Evolutionary conservation across 2,888 invertebrate species (phyloP).

Genomic region (Drosophila robusta): DNA sequence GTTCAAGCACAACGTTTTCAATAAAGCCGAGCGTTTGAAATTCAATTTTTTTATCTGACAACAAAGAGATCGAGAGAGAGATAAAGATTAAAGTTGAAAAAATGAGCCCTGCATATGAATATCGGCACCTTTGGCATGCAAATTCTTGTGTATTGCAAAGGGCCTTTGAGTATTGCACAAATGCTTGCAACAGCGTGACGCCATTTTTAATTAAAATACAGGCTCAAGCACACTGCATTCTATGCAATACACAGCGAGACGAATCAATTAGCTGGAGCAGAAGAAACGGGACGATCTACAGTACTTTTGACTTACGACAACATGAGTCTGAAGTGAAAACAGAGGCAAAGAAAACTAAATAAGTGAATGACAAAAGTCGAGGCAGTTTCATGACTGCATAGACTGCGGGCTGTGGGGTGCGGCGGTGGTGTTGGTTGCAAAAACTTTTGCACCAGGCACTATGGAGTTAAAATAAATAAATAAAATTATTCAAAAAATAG

Average conservation of each 20-base stretch:
- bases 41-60: background rate
- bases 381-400: conserved; percentile 14
- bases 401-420: background rate
- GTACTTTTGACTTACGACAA: too few species aligned
- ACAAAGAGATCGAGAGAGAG: background rate
- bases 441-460: conserved; percentile 55
- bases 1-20: too few species aligned
- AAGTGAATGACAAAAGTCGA: conserved; percentile 56
- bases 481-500: conserved; percentile 69
- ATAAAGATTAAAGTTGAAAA: too few species aligned
- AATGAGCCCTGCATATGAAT: background rate
- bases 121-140: conserved; percentile 9
- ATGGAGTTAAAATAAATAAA: conserved; percentile 69
- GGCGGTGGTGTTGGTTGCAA: conserved; percentile 10
- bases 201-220: conserved; percentile 61
- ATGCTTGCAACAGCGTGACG: conserved; percentile 5
- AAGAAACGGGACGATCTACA: background rate
- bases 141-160: conserved; percentile 2
- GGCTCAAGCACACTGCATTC: conserved; percentile 16
- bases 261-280: conserved; percentile 48
- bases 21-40: background rate
- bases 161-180: background rate
- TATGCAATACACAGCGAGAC: conserved; percentile 11
- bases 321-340: conserved; percentile 21
- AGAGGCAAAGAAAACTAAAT: conserved; percentile 62